These are phyloP conservation scores for Antennarius maculatus DNA, from an alignment of 2,797 vertebrate species.

Conservation along the genomic window DNA sequence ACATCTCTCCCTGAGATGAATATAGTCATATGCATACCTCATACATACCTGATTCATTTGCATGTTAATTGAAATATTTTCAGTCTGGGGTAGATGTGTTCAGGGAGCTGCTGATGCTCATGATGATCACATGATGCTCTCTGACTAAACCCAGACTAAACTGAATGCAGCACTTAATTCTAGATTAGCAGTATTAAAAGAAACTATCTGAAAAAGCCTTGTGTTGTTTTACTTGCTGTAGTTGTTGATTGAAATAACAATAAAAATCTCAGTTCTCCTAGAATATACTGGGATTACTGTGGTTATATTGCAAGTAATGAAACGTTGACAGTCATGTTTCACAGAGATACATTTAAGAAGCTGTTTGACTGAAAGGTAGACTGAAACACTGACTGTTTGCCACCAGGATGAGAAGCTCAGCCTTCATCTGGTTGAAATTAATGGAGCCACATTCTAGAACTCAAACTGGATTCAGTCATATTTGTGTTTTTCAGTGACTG, in stretches of 20 bases:
- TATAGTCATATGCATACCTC: constrained; percentile 58
- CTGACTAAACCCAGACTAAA: constrained; percentile 9
- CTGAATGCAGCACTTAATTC: constrained; percentile 11
- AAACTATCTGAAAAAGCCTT: not conserved
- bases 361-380: not conserved
- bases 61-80: constrained; percentile 60
- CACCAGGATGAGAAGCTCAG: not conserved
- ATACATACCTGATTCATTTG: constrained; percentile 54
- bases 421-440: constrained; percentile 27
- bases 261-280: not conserved
- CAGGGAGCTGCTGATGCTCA: not conserved
- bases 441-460: not conserved
- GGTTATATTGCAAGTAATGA: not conserved
- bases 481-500: no score
- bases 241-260: not conserved
- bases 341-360: not conserved
- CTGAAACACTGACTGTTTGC: constrained; percentile 12
- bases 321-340: not conserved
- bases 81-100: constrained; percentile 36
- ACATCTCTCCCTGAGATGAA: constrained; percentile 43
- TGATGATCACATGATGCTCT: constrained; percentile 16
- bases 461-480: no score
- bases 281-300: not conserved
- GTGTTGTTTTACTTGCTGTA: not conserved
- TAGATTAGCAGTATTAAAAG: constrained; percentile 12